Base-by-base conservation (phyloP, 2,888 invertebrate genomes). In the Brachyptera putata region DNA sequence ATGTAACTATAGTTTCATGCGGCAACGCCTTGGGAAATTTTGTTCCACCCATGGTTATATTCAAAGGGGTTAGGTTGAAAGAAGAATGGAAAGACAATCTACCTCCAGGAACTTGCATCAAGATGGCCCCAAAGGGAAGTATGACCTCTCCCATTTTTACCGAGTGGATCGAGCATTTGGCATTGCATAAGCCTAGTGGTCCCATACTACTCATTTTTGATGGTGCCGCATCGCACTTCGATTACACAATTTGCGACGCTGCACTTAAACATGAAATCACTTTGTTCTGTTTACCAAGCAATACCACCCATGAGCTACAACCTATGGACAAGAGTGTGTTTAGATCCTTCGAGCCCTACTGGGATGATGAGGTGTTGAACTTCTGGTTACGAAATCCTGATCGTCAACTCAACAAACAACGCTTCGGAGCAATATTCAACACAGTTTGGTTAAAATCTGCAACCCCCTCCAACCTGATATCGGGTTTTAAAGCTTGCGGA, bases 241-340 rank as follows among this genome's bases (percentile, higher is more conserved):
- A 70, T 61, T 60, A 63, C 50, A 65, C 62, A 18, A 71, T 72
- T 60, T 69, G 69, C 16, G 69, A 69, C 16, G 67, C 63, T 21
- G 70, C 72, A 37, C 69, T 69, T 16, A 61, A 64, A 57, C 59
- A 62, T 43, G 66, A 64, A 18, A 68, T 72, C 46, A 66, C 63
- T 55, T 64, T 72, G 48, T 71, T 68, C 57, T 73, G 73, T 64
- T 62, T 74, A 30, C 72, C 71, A 13, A 69, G 69, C 46, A 74
- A 74, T 56, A 72, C 71, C 1, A 72, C 72, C 0, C 72, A 72
- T 63, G 71, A 72, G 56, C 63, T 73, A 1, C 72, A 72, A 61
- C 71, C 71, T 2, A 65, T 72, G 65, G 71, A 71, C 65, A 72
- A 71, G 63, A 57, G 68, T 4, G 69, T 70, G 14, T 71, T 70